phyloP scores from a whole-genome alignment of 2,888 invertebrate species.

The Drosophila paranaensis region DNA sequence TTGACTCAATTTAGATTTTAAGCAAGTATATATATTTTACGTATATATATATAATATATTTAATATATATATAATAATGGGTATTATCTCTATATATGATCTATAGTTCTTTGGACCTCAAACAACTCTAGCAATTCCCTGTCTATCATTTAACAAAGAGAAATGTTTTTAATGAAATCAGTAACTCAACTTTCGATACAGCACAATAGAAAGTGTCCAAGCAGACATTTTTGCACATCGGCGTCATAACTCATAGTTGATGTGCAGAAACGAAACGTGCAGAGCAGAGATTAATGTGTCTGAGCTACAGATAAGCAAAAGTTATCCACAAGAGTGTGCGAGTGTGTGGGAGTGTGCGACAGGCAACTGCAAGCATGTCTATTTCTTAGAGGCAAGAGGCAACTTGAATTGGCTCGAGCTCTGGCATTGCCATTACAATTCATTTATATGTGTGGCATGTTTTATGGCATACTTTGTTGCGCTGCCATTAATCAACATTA shows the following conservation, averaged over 20 bases:
- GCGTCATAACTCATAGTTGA: slow-evolving; percentile 50
- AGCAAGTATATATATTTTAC: too few species aligned
- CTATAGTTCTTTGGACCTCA: background rate
- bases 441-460: slow-evolving; percentile 73
- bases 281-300: slow-evolving; percentile 52
- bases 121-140: background rate
- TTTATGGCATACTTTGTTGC: slow-evolving; percentile 63
- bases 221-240: slow-evolving; percentile 21
- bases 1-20: too few species aligned
- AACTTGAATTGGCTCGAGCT: slow-evolving; percentile 24
- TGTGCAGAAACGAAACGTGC: slow-evolving; percentile 4
- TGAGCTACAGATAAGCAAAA: slow-evolving; percentile 32
- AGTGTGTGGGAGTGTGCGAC: slow-evolving; percentile 3
- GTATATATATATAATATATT: too few species aligned
- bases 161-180: slow-evolving; percentile 7
- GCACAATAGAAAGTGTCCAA: background rate
- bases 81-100: too few species aligned
- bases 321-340: slow-evolving; percentile 3
- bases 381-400: slow-evolving; percentile 5
- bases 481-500: slow-evolving; percentile 74
- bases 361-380: slow-evolving; percentile 12
- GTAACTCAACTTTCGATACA: slow-evolving; percentile 7
- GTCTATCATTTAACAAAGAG: background rate
- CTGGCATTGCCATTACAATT: slow-evolving; percentile 58
- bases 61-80: background rate